These are phyloP conservation scores for Scolopax mira DNA, from an alignment of 2,113 vertebrate genomes.

Conservation along the genomic window DNA sequence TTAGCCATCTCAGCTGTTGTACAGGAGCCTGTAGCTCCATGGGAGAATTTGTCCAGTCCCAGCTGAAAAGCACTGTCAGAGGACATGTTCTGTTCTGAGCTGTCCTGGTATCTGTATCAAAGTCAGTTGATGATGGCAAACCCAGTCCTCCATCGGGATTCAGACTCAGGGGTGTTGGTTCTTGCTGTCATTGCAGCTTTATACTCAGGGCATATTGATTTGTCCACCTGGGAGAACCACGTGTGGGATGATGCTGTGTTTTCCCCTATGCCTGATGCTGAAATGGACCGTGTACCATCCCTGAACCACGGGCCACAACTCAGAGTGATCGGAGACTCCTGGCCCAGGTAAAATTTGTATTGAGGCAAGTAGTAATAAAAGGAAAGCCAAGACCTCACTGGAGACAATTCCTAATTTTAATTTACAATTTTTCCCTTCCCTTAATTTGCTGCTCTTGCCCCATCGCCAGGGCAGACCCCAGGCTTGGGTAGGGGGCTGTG, in stretches of 20 bases:
- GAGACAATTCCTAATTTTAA: neutral
- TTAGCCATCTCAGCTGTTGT: neutral
- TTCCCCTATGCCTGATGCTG: neutral
- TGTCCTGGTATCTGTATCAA: neutral
- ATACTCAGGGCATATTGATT: neutral
- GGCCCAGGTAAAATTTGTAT: neutral
- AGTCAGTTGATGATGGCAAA: neutral
- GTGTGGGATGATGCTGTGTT: neutral
- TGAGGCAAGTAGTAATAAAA: neutral
- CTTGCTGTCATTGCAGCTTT: neutral
- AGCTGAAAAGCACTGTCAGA: neutral
- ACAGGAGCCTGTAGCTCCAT: neutral
- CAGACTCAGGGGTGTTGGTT: neutral
- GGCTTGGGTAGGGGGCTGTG: neutral
- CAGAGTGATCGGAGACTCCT: accelerated
- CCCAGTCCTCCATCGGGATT: neutral
- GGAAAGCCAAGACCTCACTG: neutral
- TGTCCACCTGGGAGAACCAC: neutral
- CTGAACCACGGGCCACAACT: neutral
- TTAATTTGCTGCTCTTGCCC: neutral
- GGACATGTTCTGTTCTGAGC: neutral
- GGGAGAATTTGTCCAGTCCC: neutral
- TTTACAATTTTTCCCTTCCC: neutral
- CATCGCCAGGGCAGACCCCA: neutral
- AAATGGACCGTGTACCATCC: neutral